phyloP scores from a whole-genome alignment of 1,140 invertebrate species.

The Drosophila burlai region DNA sequence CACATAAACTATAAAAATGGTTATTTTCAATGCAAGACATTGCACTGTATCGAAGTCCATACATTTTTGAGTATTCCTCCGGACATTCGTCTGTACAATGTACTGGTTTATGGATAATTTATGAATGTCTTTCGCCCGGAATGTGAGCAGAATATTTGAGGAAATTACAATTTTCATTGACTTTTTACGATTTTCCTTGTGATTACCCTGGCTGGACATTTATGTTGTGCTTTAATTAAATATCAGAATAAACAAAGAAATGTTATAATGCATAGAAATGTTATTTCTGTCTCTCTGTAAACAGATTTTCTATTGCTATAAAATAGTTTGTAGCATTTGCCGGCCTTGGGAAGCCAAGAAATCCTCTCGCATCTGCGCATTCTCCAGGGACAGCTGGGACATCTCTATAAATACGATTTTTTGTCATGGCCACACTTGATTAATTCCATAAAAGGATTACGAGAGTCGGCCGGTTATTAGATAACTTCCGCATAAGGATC shows the following conservation, averaged over 20 bases:
- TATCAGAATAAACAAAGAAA: neutral
- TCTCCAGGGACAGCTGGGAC: slow-evolving; percentile 45
- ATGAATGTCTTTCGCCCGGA: slow-evolving; percentile 69
- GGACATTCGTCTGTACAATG: slow-evolving; percentile 9
- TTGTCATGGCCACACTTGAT: slow-evolving; percentile 78
- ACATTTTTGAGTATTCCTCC: slow-evolving; percentile 53
- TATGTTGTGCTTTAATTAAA: neutral
- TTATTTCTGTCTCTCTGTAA: neutral
- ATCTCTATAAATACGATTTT: slow-evolving; percentile 11
- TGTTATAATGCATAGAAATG: neutral
- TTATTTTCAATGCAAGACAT: slow-evolving; percentile 41
- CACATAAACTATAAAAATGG: slow-evolving; percentile 78
- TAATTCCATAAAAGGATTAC: slow-evolving; percentile 82
- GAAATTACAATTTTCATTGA: slow-evolving; percentile 33
- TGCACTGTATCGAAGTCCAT: slow-evolving; percentile 76
- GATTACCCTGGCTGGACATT: too few relatives aligned
- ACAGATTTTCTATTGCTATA: neutral
- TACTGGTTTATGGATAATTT: slow-evolving; percentile 76
- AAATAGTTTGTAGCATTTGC: neutral
- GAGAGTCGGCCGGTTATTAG: slow-evolving; percentile 67
- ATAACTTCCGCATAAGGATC: slow-evolving; percentile 72
- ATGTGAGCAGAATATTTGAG: slow-evolving; percentile 75
- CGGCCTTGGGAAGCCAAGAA: neutral
- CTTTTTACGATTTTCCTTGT: slow-evolving; percentile 48
- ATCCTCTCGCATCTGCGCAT: slow-evolving; percentile 51